Evolutionary conservation across 2,888 invertebrate genomes (phyloP).

Genomic region (Lycophotia porphyrea): DNA sequence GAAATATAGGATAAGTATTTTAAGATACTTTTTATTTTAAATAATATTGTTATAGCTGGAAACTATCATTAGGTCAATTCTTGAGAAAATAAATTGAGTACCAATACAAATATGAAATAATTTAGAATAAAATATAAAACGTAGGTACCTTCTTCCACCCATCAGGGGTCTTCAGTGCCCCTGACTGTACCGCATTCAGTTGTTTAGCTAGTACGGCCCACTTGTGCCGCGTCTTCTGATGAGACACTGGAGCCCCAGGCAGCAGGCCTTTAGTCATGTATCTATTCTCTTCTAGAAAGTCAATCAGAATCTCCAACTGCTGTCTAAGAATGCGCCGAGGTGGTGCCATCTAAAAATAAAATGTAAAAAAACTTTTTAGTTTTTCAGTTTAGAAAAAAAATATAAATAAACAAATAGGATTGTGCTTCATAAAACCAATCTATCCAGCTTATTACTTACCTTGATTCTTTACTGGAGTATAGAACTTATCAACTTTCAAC

Average conservation of each 20-base stretch:
- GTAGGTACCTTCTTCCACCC: slow-evolving; percentile 83
- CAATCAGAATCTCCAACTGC: slow-evolving; percentile 82
- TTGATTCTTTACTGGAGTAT: background rate
- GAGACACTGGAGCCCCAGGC: slow-evolving; percentile 76
- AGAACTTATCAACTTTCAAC: slow-evolving; percentile 1
- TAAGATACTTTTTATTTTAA: background rate
- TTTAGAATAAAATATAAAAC: background rate
- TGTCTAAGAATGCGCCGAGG: slow-evolving; percentile 81
- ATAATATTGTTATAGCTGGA: background rate
- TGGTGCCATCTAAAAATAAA: slow-evolving; percentile 81
- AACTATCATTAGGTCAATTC: background rate
- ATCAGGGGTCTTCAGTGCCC: slow-evolving; percentile 81
- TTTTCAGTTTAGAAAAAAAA: background rate
- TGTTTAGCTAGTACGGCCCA: slow-evolving; percentile 82
- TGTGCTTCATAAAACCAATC: background rate
- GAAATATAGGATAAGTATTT: slow-evolving; percentile 39
- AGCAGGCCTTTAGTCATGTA: slow-evolving; percentile 80
- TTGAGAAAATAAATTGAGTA: background rate
- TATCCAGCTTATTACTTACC: slow-evolving; percentile 20
- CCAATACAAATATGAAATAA: background rate
- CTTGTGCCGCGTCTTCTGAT: slow-evolving; percentile 79
- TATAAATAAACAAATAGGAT: background rate
- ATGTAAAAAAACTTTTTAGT: slow-evolving; percentile 7
- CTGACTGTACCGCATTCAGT: slow-evolving; percentile 80
- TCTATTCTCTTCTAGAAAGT: slow-evolving; percentile 82